Conservation (phyloP, 2,113 vertebrate genomes). For the Plecturocebus donacophilus region DNA sequence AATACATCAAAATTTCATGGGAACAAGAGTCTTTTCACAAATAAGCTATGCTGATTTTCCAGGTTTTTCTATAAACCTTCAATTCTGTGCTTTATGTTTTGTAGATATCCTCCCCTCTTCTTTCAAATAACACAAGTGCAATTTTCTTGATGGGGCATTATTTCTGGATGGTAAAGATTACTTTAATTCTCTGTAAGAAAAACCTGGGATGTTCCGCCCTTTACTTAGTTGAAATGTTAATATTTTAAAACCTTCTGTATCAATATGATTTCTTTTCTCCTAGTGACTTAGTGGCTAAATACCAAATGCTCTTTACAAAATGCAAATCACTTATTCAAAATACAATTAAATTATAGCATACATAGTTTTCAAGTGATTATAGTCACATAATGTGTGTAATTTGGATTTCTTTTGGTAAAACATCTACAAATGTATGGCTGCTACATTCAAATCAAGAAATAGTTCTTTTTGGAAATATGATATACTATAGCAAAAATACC, state of each 20-base stretch:
- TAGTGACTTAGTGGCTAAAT: slow-evolving; percentile 49
- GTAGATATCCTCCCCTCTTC: background rate
- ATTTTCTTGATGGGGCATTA: slow-evolving; percentile 64
- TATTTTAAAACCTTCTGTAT: slow-evolving; percentile 54
- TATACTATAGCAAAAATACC: slow-evolving; percentile 23
- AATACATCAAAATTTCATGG: slow-evolving; percentile 62
- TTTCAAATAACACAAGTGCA: slow-evolving; percentile 59
- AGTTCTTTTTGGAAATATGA: slow-evolving; percentile 31
- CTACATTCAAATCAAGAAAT: slow-evolving; percentile 53
- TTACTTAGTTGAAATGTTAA: slow-evolving; percentile 64
- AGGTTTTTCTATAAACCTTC: slow-evolving; percentile 54
- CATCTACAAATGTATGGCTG: background rate
- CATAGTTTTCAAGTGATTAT: slow-evolving; percentile 49
- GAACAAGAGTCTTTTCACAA: slow-evolving; percentile 61
- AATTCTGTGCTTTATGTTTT: slow-evolving; percentile 30
- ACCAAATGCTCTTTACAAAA: slow-evolving; percentile 56
- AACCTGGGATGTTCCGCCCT: background rate
- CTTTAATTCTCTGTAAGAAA: slow-evolving; percentile 70
- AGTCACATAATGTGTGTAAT: slow-evolving; percentile 31
- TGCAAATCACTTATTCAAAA: slow-evolving; percentile 45
- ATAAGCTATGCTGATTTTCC: slow-evolving; percentile 61
- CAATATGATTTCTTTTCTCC: slow-evolving; percentile 65
- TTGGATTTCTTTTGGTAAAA: slow-evolving; percentile 12
- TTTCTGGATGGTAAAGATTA: slow-evolving; percentile 48
- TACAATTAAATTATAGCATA: slow-evolving; percentile 66